Conservation (phyloP, 2,113 vertebrate genomes). For the Xenopus tropicalis region DNA sequence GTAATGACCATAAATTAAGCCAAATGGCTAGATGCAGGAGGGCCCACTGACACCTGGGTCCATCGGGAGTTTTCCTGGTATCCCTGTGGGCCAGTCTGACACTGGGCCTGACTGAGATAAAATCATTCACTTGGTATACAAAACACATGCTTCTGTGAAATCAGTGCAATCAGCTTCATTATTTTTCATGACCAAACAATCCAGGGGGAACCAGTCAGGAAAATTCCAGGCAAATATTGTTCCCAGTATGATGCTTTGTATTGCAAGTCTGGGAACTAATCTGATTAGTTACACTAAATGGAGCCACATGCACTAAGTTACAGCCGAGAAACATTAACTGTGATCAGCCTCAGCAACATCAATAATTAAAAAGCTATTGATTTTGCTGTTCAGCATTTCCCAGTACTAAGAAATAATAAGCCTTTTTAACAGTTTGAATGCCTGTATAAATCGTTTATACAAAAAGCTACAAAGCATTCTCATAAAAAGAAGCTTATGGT, state of each 20-base stretch:
- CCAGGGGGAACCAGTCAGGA: not conserved
- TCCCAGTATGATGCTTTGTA: slow-evolving; percentile 8
- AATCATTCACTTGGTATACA: too few relatives aligned
- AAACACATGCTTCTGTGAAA: not conserved
- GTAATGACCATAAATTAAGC: too few relatives aligned
- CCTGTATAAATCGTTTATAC: not conserved
- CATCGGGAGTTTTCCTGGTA: too few relatives aligned
- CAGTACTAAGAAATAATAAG: not conserved
- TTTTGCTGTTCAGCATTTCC: slow-evolving; percentile 21
- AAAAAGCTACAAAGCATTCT: too few relatives aligned
- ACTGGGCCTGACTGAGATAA: too few relatives aligned
- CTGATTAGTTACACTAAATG: slow-evolving; percentile 29
- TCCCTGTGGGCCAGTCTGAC: too few relatives aligned
- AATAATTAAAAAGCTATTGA: slow-evolving; percentile 36
- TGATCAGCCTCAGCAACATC: slow-evolving; percentile 10
- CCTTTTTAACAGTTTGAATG: slow-evolving; percentile 4
- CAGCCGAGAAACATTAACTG: slow-evolving; percentile 3
- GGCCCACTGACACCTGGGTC: too few relatives aligned
- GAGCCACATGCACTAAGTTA: slow-evolving; percentile 30
- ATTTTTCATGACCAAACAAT: not conserved
- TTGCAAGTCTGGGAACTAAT: slow-evolving; percentile 21
- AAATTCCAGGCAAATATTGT: not conserved
- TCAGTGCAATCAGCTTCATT: not conserved
- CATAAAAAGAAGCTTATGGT: too few relatives aligned
- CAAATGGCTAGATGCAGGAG: too few relatives aligned